phyloP scores from a whole-genome alignment of 2,888 invertebrate species.

The Branchellion lobata region DNA sequence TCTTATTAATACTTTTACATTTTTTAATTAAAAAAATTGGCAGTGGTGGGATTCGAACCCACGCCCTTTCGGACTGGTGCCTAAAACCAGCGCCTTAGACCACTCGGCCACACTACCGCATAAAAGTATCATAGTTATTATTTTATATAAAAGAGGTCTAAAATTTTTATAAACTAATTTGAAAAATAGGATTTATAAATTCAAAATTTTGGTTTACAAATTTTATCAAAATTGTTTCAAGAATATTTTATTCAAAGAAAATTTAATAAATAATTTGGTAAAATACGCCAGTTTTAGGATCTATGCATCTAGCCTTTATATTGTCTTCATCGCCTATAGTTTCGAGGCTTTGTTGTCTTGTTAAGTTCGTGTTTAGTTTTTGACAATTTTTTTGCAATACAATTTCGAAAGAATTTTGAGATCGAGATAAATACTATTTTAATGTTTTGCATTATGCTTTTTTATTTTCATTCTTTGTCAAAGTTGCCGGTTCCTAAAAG shows the following conservation, averaged over 20 bases:
- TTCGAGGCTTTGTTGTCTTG: neutral
- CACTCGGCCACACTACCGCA: slow-evolving; percentile 30
- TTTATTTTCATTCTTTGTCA: no score
- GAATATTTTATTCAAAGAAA: neutral
- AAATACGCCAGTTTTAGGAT: neutral
- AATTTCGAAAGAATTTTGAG: no score
- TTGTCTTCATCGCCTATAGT: neutral
- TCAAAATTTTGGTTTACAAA: neutral
- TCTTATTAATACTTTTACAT: no score
- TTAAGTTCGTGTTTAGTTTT: no score
- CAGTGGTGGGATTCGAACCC: slow-evolving; percentile 35
- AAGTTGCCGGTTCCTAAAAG: no score
- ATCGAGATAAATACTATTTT: no score
- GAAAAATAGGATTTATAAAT: neutral
- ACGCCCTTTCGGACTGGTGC: slow-evolving; percentile 32
- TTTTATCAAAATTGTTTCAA: neutral
- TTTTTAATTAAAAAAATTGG: neutral
- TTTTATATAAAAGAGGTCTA: neutral
- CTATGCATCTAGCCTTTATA: neutral
- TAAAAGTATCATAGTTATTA: neutral
- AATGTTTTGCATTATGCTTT: no score
- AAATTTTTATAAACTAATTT: neutral
- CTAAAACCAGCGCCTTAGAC: slow-evolving; percentile 36
- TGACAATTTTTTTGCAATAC: no score
- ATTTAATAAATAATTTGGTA: neutral